Base-by-base conservation (phyloP, 1,140 invertebrate genomes). In the Drosophila biarmipes region DNA sequence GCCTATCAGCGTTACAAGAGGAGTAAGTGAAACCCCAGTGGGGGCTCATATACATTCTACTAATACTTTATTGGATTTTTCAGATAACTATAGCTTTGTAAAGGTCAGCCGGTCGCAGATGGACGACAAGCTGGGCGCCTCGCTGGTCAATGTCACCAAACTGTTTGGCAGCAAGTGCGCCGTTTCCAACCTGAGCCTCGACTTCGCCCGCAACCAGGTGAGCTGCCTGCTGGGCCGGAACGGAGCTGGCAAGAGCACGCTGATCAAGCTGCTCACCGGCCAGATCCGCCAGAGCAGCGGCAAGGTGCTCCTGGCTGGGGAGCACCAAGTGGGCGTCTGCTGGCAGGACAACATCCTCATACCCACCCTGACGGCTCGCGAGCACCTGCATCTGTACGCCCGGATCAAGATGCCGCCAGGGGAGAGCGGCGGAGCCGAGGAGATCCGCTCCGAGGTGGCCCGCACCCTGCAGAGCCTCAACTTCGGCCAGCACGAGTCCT, bases 311-410 rank as follows among this genome's bases (percentile, higher is more conserved):
- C 73, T 94, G 15, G 92, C 93, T 10, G 75, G 80, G 0, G 72
- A 87, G 38, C 64, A 85, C 10, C 91, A 94, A 40, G 93, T 97
- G 56, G 96, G 96, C 37, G 96, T 97, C 69, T 97, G 96, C 90
- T 96, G 96, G 53, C 96, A 97, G 92, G 94, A 94, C 73, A 97
- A 98, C 93, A 97, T 97, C 24, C 93, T 98, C 11, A 95, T 97
- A 81, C 95, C 95, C 67, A 93, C 94, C 29, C 85, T 98, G 62
- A 97, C 96, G 17, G 96, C 96, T 0, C 90, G 94, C 34, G 97
- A 98, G 91, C 97, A 97, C 66, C 93, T 98, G 38, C 87, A 93
- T 37, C 94, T 98, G 64, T 98, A 97, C 93, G 96, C 96, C 0
- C 72, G 75, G 40, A 91, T 92, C n/a, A 92, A 92, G 55, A 17